Evolutionary conservation across 2,888 invertebrate species (phyloP), one percentile per base, ranked within the genome.

Genomic region (Aspidapion aeneum): DNA sequence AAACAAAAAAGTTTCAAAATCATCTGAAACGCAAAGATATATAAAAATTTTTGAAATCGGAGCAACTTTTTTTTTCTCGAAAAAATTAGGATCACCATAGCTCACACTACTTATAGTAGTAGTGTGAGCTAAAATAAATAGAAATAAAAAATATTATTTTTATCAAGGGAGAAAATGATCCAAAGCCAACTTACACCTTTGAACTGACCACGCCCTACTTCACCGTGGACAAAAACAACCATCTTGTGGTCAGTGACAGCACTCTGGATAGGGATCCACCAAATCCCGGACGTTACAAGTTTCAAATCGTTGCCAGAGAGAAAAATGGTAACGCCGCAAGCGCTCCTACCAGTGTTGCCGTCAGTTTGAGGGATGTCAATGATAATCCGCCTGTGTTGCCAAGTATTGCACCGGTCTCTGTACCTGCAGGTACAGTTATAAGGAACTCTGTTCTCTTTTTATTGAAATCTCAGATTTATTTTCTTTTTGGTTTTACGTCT

Each of bases 271-370:
- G 95, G 35, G 95, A 95, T 80, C 90, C 91, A 1, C 95, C 95
- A 0, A 93, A 90, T 75, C 89, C 90, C 0, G 91, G 91, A 20
- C 88, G 88, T 74, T 93, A 91, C 74, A 88, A 91, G 73, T 94
- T 95, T 78, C 95, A 95, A 82, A 89, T 94, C 57, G 93, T 94
- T 2, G 94, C 93, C 0, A 82, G 94, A 1, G 94, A 95, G 80
- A 87, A 86, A 58, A 87, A 85, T 57, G 91, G 90, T 0, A 84
- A 84, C 21, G 92, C 92, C 0, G 93, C 93, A 1, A 94, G 94
- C 66, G 88, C 93, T 2, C 95, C 95, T 0, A 81, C 91, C 18
- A 90, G 91, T 0, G 77, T 95, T 51, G 87, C 89, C 0, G 93
- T 95, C 0, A 84, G 86, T 54, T 79, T 93, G 63, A 83, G 89